Conservation (phyloP, 2,888 invertebrate genomes). For the Gandaritis pyraliata region DNA sequence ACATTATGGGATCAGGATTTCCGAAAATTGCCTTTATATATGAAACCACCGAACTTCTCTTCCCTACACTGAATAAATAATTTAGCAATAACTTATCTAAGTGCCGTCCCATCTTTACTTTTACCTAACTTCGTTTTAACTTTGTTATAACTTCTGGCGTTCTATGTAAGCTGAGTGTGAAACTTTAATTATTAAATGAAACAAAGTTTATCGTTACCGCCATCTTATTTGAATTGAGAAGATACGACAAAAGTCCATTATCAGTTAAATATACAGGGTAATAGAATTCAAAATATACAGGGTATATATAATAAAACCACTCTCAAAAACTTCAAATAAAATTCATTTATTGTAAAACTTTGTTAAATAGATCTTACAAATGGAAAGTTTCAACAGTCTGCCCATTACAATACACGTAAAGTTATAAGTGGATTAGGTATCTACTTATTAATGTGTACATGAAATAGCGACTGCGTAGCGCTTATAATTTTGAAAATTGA, state of each 20-base stretch:
- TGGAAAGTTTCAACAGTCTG: no score
- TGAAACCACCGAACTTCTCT: slow-evolving; percentile 9
- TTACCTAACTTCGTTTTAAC: slow-evolving; percentile 32
- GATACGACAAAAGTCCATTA: neutral
- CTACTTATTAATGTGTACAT: no score
- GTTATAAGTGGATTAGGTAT: no score
- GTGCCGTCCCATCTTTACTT: slow-evolving; percentile 35
- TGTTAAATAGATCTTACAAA: no score
- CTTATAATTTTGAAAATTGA: no score
- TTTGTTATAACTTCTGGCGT: slow-evolving; percentile 38
- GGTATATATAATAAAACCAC: no score
- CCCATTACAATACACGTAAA: no score
- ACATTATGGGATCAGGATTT: neutral
- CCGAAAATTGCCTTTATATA: neutral
- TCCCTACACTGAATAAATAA: slow-evolving; percentile 36
- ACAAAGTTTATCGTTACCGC: slow-evolving; percentile 24
- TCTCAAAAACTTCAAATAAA: no score
- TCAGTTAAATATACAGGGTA: no score
- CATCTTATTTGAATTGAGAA: slow-evolving; percentile 21
- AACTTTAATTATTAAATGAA: slow-evolving; percentile 32
- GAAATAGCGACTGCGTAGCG: no score
- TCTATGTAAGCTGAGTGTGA: slow-evolving; percentile 29
- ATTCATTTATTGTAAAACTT: no score
- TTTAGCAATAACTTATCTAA: slow-evolving; percentile 35
- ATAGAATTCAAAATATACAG: no score